Base-by-base conservation (phyloP, 1,140 invertebrate species). In the Trissolcus basalis region DNA sequence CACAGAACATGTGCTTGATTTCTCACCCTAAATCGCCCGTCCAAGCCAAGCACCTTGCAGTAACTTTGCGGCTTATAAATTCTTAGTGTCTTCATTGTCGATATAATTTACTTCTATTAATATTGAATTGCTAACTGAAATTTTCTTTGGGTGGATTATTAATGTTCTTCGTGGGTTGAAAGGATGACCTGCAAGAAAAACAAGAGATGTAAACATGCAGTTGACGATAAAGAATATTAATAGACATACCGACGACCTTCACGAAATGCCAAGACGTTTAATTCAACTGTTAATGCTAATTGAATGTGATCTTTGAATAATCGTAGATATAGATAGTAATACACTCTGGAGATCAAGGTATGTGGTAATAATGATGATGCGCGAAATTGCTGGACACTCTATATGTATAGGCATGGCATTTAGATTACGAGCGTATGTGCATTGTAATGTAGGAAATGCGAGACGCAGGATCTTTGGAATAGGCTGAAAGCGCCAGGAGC, bases 361-460 rank as follows among this genome's bases (percentile, higher is more conserved):
- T 64, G 73, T 35, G 60, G 35, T 65, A 65, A 76, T 70, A 76
- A 76, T 76, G 73, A 76, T 63, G 65, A 76, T 43, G 73, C 64
- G 44, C 49, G 72, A 58, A 69, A 76, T 64, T 69, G 55, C 60
- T 44, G 73, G 60, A 76, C 60, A 64, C 65, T 61, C 60, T 56
- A 65, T 70, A 55, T n/a, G n/a, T 39, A 39, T 64, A 76, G 64
- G 63, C 12, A 51, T 64, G 72, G 64, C 59, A 75, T 75, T 75
- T 69, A 69, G 72, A 75, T 75, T 75, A 69, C 64, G 51, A 48
- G 50, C 72, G 64, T 75, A 69, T 65, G 72, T 69, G 65, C 59
- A 65, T 65, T 69, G 65, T 64, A 70, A 76, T 76, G 72, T 64
- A 51, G 72, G 72, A 64, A 69, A 69, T 76, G 72, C 55, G 53